Evolutionary conservation across 92 coral and sea anemone genomes (phyloP).

Genomic region (Anthopleura xanthogrammica): DNA sequence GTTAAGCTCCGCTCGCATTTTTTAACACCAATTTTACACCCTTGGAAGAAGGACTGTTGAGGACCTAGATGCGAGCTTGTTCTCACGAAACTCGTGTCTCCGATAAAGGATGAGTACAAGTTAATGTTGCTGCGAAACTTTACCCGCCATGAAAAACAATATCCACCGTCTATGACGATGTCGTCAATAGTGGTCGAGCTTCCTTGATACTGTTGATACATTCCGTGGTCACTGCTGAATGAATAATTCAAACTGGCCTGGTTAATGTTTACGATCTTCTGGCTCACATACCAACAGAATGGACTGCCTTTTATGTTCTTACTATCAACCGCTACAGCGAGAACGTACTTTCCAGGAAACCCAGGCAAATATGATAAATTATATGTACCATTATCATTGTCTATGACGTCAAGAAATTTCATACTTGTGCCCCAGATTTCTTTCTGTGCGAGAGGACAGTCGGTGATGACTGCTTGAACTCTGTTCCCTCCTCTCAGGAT

Average conservation of each 20-base stretch:
- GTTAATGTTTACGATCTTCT: conserved; percentile 13
- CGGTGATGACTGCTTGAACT: conserved; percentile 26
- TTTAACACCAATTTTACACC: conserved; percentile 37
- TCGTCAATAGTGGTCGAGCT: conserved; percentile 33
- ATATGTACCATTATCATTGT: conserved; percentile 47
- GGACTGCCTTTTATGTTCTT: conserved; percentile 52
- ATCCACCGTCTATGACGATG: conserved; percentile 40
- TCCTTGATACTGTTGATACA: conserved; percentile 20
- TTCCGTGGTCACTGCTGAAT: not conserved
- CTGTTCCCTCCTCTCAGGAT: conserved; percentile 8
- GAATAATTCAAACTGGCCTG: not conserved
- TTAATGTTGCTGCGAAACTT: conserved; percentile 15
- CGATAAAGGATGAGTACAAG: not conserved
- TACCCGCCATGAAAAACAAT: conserved; percentile 39
- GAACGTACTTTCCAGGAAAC: conserved; percentile 16
- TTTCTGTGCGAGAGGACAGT: conserved; percentile 7
- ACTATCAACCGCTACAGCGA: conserved; percentile 37
- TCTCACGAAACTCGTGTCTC: not conserved
- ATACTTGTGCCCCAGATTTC: conserved; percentile 4
- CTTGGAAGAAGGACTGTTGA: conserved; percentile 24
- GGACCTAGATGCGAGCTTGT: conserved; percentile 1
- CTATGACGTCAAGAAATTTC: conserved; percentile 25
- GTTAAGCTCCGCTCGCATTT: conserved; percentile 8
- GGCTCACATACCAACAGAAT: conserved; percentile 47
- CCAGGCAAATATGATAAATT: conserved; percentile 31